These are phyloP conservation scores for Noctilio leporinus DNA, from an alignment of 2,113 vertebrate genomes.

Conservation along the genomic window DNA sequence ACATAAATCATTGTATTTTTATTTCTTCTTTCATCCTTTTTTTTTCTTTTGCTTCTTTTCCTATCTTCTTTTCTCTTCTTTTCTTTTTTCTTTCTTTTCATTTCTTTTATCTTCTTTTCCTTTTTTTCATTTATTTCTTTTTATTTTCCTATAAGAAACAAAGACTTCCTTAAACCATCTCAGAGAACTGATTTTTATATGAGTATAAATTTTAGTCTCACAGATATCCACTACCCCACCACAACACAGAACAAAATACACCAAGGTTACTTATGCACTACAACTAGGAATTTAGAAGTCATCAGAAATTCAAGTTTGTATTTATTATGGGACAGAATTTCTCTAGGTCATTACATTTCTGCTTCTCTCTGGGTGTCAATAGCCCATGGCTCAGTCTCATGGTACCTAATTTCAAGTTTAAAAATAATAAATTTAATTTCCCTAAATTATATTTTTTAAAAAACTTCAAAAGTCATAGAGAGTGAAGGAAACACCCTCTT, in stretches of 20 bases:
- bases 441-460: not conserved
- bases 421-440: not conserved
- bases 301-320: not conserved
- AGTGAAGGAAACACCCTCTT: not conserved
- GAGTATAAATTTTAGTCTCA: not conserved
- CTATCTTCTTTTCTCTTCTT: not conserved
- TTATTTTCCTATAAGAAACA: not conserved
- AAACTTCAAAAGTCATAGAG: not conserved
- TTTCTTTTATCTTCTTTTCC: rapidly evolving
- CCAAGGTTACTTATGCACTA: not conserved
- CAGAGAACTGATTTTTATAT: not conserved
- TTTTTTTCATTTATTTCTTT: not conserved
- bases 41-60: not conserved
- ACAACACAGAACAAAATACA: not conserved
- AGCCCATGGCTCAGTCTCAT: not conserved
- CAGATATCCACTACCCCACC: not conserved
- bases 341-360: not conserved
- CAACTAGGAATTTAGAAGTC: not conserved
- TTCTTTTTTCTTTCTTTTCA: not conserved
- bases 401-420: not conserved
- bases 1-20: not conserved
- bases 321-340: not conserved
- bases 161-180: not conserved
- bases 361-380: not conserved
- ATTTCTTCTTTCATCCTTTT: not conserved